A percentile compares a stretch with the other conserved stretches of the same genome.
phyloP scores from a whole-genome alignment of 1,140 invertebrate genomes.

The Drosophila mayri region DNA sequence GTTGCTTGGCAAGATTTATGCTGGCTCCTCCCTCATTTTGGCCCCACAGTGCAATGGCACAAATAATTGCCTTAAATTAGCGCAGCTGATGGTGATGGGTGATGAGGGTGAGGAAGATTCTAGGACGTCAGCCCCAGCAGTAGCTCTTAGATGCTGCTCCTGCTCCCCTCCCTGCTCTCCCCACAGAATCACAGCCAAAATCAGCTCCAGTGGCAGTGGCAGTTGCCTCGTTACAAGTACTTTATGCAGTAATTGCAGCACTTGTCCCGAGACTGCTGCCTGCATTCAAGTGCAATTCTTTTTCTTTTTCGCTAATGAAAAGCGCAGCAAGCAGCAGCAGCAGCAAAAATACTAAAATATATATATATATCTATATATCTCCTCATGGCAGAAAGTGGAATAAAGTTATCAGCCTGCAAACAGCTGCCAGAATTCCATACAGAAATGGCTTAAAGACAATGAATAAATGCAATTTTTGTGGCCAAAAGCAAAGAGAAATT shows the following conservation, averaged over 20 bases:
- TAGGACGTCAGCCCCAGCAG: not conserved
- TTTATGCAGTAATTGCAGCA: conserved; percentile 82
- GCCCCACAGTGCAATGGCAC: conserved; percentile 56
- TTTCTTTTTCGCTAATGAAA: conserved; percentile 71
- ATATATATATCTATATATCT: conserved; percentile 22
- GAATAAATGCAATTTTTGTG: conserved; percentile 14
- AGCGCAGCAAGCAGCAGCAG: conserved; percentile 37
- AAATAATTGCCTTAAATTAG: conserved; percentile 84
- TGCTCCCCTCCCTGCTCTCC: not conserved
- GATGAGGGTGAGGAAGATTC: not conserved
- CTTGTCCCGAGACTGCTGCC: conserved; percentile 63
- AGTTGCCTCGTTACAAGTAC: conserved; percentile 74
- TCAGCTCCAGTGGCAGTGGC: conserved; percentile 54
- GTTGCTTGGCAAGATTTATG: conserved; percentile 1
- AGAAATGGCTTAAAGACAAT: conserved; percentile 27
- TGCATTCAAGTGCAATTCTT: conserved; percentile 70
- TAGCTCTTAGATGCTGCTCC: not conserved
- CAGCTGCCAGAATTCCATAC: conserved; percentile 4
- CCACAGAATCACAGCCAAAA: not conserved
- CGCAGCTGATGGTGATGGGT: conserved; percentile 37
- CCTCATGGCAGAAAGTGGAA: conserved; percentile 41
- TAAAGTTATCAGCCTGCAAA: conserved; percentile 21
- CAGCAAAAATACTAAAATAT: conserved; percentile 40
- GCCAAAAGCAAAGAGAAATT: not conserved
- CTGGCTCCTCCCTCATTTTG: conserved; percentile 5